Evolutionary conservation across 2,113 vertebrate species (phyloP).

Genomic region (Corydoras sp.): DNA sequence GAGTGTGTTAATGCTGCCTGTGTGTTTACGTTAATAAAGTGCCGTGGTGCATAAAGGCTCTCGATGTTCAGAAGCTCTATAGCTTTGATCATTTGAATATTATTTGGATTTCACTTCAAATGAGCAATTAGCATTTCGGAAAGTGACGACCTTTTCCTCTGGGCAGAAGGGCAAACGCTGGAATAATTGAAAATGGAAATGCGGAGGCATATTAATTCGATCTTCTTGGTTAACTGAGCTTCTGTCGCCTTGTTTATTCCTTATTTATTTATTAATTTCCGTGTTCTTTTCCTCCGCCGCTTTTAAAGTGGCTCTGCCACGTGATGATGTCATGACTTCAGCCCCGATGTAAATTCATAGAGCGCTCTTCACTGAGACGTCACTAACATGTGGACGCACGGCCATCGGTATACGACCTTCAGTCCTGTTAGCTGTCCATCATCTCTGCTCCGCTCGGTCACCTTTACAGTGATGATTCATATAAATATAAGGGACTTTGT

Average conservation of each 20-base stretch:
- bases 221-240: conserved; percentile 5
- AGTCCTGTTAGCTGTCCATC: no score
- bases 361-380: no score
- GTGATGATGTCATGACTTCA: no score
- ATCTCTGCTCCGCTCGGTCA: no score
- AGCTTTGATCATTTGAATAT: conserved; percentile 28
- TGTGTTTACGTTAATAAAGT: not conserved
- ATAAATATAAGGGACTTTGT: no score
- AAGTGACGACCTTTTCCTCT: conserved; percentile 27
- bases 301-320: no score
- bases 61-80: not conserved
- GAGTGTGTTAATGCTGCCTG: not conserved
- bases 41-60: not conserved
- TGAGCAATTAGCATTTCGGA: conserved; percentile 30
- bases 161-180: conserved; percentile 24
- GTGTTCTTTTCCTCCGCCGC: not conserved
- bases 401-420: no score
- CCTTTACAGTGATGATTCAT: no score
- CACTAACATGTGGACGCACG: no score
- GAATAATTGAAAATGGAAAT: conserved; percentile 32
- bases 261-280: not conserved
- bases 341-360: no score
- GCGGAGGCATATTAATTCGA: conserved; percentile 17
- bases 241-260: not conserved
- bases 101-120: conserved; percentile 30